Evolutionary conservation across 2,113 vertebrate genomes (phyloP).

Genomic region (Tringa solitaria): DNA sequence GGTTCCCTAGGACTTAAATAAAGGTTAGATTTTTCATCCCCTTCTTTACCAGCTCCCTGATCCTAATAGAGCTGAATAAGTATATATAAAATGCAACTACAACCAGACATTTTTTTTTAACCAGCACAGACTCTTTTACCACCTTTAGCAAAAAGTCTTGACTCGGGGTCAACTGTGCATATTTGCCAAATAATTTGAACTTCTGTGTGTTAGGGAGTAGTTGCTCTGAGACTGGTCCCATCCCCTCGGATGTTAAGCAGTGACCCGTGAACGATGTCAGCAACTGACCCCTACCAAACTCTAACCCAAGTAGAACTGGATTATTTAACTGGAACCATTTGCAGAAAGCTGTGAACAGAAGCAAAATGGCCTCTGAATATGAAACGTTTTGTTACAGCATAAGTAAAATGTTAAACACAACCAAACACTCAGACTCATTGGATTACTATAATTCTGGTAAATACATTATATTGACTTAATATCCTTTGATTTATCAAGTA

Average conservation of each 20-base stretch:
- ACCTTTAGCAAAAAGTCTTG: background rate
- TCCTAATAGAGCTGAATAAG: background rate
- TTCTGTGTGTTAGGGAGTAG: background rate
- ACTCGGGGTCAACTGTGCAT: background rate
- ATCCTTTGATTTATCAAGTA: background rate
- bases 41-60: background rate
- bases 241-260: background rate
- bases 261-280: background rate
- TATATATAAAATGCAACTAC: background rate
- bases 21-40: background rate
- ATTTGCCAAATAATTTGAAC: background rate
- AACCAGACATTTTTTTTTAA: background rate
- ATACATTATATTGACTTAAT: background rate
- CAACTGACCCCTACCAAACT: background rate
- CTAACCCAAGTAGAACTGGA: background rate
- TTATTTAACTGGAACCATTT: background rate
- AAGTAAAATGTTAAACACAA: background rate
- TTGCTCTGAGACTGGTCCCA: background rate
- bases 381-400: background rate
- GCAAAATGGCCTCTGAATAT: background rate
- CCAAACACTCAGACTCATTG: background rate
- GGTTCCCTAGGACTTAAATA: background rate
- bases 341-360: background rate
- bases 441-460: background rate
- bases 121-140: background rate